Conservation (phyloP, 2,797 vertebrate genomes). For the Cuniculus paca region DNA sequence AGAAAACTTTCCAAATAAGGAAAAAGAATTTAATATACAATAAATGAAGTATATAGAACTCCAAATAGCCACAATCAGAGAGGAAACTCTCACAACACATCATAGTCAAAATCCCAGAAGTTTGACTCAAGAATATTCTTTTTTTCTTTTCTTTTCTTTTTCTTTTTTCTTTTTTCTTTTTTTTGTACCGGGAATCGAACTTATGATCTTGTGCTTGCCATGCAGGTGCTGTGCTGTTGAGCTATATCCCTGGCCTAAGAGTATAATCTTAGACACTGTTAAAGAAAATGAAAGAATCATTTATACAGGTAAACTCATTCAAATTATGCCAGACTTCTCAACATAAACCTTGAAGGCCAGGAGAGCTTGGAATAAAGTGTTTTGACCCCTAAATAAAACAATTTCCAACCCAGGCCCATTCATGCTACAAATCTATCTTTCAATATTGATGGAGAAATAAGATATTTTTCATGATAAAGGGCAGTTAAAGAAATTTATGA, state of each 20-base stretch:
- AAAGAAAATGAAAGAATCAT: background rate
- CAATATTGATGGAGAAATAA: background rate
- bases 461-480: background rate
- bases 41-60: background rate
- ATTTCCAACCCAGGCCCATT: background rate
- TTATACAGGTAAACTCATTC: background rate
- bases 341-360: background rate
- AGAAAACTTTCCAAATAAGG: background rate
- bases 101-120: background rate
- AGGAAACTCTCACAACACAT: background rate
- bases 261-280: background rate
- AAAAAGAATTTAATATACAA: background rate
- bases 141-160: no score
- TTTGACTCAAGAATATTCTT: background rate
- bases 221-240: no score
- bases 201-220: no score
- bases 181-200: no score
- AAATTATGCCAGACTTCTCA: background rate
- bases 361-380: background rate
- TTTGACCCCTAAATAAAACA: background rate
- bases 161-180: no score
- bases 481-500: background rate
- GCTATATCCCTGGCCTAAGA: background rate
- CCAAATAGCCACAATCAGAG: background rate
- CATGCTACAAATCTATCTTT: background rate